phyloP scores from a whole-genome alignment of 2,797 vertebrate genomes.

The Rallus crepitans region DNA sequence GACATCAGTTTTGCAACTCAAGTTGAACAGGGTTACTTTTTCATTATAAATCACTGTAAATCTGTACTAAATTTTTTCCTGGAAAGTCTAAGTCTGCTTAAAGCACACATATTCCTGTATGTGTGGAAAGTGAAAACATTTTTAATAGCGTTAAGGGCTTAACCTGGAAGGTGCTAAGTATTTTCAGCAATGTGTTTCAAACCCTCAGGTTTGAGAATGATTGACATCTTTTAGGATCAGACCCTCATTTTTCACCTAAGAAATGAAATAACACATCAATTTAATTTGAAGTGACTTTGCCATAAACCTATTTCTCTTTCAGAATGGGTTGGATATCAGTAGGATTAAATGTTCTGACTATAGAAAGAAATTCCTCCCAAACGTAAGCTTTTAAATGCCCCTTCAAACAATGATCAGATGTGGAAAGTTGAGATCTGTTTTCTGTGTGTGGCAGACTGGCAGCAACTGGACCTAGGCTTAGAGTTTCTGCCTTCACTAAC shows the following conservation, averaged over 20 bases:
- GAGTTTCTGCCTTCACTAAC: conserved; percentile 64
- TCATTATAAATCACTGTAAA: conserved; percentile 21
- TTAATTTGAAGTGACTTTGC: conserved; percentile 58
- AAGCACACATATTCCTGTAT: background rate
- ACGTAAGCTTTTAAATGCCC: conserved; percentile 58
- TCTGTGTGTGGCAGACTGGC: conserved; percentile 62
- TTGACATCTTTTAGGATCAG: background rate
- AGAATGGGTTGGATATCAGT: conserved; percentile 33
- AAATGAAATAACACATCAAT: conserved; percentile 31
- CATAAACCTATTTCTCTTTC: conserved; percentile 32
- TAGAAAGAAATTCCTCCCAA: background rate
- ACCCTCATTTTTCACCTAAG: conserved; percentile 15
- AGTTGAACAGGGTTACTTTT: conserved; percentile 18
- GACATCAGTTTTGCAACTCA: background rate
- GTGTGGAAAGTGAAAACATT: conserved; percentile 25
- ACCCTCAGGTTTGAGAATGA: background rate
- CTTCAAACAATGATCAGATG: conserved; percentile 61
- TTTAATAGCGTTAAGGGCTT: conserved; percentile 20
- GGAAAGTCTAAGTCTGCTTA: conserved; percentile 21
- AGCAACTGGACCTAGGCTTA: conserved; percentile 58
- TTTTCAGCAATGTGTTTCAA: conserved; percentile 6
- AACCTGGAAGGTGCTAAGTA: conserved; percentile 32
- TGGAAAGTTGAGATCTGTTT: conserved; percentile 47
- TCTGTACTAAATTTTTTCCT: conserved; percentile 42
- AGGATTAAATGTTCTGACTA: conserved; percentile 22